These are phyloP conservation scores for Leptoclinus maculatus DNA, from an alignment of 2,797 vertebrate species.

Conservation along the genomic window DNA sequence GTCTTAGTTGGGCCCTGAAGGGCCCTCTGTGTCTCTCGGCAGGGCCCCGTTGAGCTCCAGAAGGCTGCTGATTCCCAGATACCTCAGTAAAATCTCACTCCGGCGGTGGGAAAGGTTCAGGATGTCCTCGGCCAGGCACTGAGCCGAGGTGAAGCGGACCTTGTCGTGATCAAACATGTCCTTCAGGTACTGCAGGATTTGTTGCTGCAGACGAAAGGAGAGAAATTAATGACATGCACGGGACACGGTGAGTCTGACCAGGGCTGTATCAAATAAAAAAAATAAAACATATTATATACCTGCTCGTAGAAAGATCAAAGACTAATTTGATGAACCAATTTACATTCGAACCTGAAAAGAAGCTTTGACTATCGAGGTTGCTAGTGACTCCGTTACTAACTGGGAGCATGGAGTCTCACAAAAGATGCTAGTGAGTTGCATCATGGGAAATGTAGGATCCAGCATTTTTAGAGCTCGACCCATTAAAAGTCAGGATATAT, in stretches of 20 bases:
- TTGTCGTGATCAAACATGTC: conserved; percentile 99
- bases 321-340: too few species aligned
- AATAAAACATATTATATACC: too few species aligned
- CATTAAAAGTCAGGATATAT: background rate
- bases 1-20: conserved; percentile 40
- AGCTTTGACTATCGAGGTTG: too few species aligned
- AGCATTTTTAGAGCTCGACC: too few species aligned
- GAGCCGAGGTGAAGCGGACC: conserved; percentile 92
- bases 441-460: background rate
- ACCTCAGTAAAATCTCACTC: conserved; percentile 94
- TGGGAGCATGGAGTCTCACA: background rate
- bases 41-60: conserved; percentile 87
- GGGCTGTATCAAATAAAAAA: too few species aligned
- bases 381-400: background rate
- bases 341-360: too few species aligned
- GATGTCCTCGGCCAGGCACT: conserved; percentile 92
- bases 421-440: background rate
- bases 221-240: background rate
- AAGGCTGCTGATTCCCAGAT: conserved; percentile 86
- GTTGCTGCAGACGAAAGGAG: conserved; percentile 85
- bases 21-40: conserved; percentile 67
- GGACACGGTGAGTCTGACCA: too few species aligned
- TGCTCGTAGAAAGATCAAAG: too few species aligned
- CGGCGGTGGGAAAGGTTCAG: conserved; percentile 94
- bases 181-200: conserved; percentile 97